Conservation (phyloP, 37 sponge, comb jelly and placozoan genomes). For the Dysidea cf. avara region DNA sequence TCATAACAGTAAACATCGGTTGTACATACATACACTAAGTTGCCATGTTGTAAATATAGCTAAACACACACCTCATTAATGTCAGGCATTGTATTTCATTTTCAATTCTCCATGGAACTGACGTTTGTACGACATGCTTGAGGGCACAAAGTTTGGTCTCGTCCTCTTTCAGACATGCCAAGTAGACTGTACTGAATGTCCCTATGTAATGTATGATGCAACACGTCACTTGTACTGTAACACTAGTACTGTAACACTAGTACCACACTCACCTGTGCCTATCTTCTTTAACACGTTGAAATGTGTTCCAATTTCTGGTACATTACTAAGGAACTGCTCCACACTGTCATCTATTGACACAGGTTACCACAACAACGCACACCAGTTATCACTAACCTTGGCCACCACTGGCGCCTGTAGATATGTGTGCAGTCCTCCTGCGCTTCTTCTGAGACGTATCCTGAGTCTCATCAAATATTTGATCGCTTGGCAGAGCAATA, state of each 20-base stretch:
- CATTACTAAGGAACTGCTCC: constrained; percentile 42
- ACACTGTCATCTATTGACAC: no score
- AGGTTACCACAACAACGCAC: no score
- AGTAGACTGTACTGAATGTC: constrained; percentile 91
- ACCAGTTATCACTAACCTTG: no score
- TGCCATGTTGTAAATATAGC: no score
- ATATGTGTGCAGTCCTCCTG: neutral
- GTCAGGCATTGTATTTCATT: constrained; percentile 87
- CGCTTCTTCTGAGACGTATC: neutral
- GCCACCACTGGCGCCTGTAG: neutral
- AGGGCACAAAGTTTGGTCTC: constrained; percentile 62
- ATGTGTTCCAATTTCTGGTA: constrained; percentile 43
- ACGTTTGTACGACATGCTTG: constrained; percentile 93
- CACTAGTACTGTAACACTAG: no score
- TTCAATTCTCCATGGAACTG: constrained; percentile 73
- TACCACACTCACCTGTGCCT: constrained; percentile 85
- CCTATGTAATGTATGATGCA: constrained; percentile 38
- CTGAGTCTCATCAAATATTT: neutral
- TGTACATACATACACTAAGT: no score
- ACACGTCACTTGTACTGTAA: neutral
- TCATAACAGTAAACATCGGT: no score
- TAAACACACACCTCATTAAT: constrained; percentile 58
- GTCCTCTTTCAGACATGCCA: constrained; percentile 46
- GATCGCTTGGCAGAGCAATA: neutral
- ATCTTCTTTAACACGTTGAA: constrained; percentile 72